A percentile compares a stretch with the other conserved stretches of the same genome.
phyloP scores from a whole-genome alignment of 2,797 vertebrate species.

The Rhynchonycteris naso region DNA sequence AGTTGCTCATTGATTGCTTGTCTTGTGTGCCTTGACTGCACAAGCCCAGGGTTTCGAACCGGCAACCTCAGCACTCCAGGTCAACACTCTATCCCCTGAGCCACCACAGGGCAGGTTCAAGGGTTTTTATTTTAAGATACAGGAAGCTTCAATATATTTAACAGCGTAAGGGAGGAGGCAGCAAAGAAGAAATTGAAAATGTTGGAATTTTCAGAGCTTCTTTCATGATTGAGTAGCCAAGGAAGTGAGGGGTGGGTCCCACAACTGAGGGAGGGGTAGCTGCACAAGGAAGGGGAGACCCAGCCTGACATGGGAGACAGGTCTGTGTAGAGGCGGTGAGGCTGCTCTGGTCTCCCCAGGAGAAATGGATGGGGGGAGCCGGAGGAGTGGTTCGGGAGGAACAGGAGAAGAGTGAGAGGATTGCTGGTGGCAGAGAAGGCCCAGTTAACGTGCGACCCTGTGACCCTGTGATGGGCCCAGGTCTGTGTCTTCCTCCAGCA shows the following conservation, averaged over 20 bases:
- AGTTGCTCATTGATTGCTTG: no score
- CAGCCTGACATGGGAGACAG: background rate
- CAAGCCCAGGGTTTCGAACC: no score
- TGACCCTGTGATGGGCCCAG: rapidly evolving
- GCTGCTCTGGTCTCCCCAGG: background rate
- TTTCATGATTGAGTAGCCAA: background rate
- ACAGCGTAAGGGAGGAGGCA: background rate
- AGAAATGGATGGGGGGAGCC: rapidly evolving
- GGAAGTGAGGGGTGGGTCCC: background rate
- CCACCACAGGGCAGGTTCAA: no score
- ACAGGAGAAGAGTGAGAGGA: background rate
- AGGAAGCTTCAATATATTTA: background rate
- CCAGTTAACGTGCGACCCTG: rapidly evolving
- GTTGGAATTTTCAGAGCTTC: background rate
- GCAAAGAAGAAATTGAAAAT: background rate
- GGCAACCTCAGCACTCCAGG: no score
- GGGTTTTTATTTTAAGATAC: background rate
- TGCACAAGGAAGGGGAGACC: background rate
- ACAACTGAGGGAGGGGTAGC: background rate
- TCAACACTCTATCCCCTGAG: no score
- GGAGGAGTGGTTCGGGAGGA: background rate
- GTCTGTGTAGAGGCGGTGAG: background rate
- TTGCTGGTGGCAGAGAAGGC: background rate
- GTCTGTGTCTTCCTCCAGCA: background rate
- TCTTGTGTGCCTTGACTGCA: no score